These are phyloP conservation scores for Seira musarum DNA, from an alignment of 2,888 invertebrate species.

Conservation along the genomic window DNA sequence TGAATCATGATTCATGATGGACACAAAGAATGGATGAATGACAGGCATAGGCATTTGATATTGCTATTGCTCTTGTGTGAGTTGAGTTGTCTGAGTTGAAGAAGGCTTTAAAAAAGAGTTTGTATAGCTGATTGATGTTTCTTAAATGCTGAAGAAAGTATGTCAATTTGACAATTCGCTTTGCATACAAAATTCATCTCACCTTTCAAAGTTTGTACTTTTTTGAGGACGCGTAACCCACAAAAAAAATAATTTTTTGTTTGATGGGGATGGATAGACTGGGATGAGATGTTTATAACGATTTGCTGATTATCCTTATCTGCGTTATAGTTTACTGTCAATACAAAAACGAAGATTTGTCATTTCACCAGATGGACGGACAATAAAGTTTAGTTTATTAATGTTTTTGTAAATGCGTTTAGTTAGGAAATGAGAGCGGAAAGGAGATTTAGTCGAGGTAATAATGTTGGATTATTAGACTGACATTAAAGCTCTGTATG, in stretches of 20 bases:
- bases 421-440: too few species aligned
- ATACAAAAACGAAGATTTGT: not conserved
- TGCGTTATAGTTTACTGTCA: not conserved
- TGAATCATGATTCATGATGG: not conserved
- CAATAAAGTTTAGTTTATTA: too few species aligned
- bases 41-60: not conserved
- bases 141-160: slow-evolving; percentile 53
- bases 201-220: slow-evolving; percentile 33
- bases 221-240: slow-evolving; percentile 65
- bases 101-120: not conserved
- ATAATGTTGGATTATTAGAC: too few species aligned
- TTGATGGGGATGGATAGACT: too few species aligned
- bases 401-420: too few species aligned
- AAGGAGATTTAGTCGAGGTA: too few species aligned
- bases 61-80: slow-evolving; percentile 22
- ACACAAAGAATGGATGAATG: slow-evolving; percentile 19
- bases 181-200: slow-evolving; percentile 62
- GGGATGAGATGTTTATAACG: too few species aligned
- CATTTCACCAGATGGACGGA: too few species aligned
- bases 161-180: slow-evolving; percentile 60
- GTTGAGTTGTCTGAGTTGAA: too few species aligned
- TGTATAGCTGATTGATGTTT: slow-evolving; percentile 52
- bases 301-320: not conserved
- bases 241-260: slow-evolving; percentile 41
- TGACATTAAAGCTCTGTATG: too few species aligned